Conservation (phyloP, 2,113 vertebrate species). For the Naja naja region DNA sequence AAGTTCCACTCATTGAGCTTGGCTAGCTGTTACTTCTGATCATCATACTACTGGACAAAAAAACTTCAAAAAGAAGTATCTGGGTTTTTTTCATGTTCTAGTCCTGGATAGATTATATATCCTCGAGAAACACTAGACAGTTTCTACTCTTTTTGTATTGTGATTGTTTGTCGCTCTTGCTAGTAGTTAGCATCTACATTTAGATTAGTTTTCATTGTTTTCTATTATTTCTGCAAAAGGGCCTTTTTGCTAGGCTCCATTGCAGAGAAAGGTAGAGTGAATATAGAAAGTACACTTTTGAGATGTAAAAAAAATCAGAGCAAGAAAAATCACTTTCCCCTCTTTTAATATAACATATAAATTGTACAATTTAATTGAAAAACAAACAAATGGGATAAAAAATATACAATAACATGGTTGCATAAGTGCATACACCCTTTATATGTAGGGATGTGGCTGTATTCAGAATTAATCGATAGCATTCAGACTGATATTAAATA, state of each 20-base stretch:
- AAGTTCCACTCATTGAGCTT: not conserved
- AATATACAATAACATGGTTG: too few relatives aligned
- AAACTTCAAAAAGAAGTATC: not conserved
- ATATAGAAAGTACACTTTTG: too few relatives aligned
- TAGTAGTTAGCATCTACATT: not conserved
- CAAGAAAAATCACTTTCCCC: too few relatives aligned
- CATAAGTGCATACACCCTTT: too few relatives aligned
- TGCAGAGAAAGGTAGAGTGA: not conserved
- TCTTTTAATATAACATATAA: too few relatives aligned
- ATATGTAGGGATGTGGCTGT: too few relatives aligned
- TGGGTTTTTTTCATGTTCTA: not conserved
- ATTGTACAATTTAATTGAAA: too few relatives aligned
- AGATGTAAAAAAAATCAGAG: too few relatives aligned
- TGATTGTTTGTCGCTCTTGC: not conserved
- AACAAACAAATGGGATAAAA: too few relatives aligned
- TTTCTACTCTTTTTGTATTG: not conserved
- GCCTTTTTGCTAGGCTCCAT: not conserved
- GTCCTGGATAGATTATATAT: not conserved
- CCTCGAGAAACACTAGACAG: not conserved
- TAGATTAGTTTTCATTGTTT: not conserved
- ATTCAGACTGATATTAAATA: too few relatives aligned
- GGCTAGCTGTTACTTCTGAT: not conserved
- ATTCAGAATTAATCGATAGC: too few relatives aligned
- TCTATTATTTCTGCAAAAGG: not conserved
- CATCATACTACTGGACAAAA: not conserved